phyloP scores from a whole-genome alignment of 2,888 invertebrate species.

The Phytoseiulus persimilis region DNA sequence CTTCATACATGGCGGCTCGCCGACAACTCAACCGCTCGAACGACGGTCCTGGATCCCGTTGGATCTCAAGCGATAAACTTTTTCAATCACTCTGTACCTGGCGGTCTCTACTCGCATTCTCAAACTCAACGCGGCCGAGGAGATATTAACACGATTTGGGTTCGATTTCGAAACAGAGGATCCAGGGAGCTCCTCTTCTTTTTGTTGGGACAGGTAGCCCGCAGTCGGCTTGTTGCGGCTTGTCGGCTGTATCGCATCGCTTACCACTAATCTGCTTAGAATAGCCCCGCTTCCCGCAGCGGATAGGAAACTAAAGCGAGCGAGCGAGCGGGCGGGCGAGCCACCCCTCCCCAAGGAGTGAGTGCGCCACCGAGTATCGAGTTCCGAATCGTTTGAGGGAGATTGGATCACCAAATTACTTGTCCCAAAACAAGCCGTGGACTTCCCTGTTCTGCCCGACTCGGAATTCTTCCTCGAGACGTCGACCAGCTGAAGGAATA shows the following conservation, averaged over 20 bases:
- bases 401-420: slow-evolving; percentile 5
- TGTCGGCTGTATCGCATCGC: neutral
- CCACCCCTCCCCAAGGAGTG: neutral
- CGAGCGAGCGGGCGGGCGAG: too few species aligned
- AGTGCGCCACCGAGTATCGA: neutral
- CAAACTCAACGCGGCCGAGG: neutral
- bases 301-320: neutral
- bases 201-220: neutral
- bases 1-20: too few species aligned
- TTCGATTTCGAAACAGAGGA: neutral
- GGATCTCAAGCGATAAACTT: neutral
- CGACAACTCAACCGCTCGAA: too few species aligned
- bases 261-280: slow-evolving; percentile 5
- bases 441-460: neutral
- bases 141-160: neutral
- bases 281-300: neutral
- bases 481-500: neutral
- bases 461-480: neutral
- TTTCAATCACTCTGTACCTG: neutral
- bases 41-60: neutral
- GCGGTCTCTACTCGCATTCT: neutral
- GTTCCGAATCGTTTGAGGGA: neutral
- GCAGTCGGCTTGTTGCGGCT: neutral
- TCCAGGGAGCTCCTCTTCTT: neutral
- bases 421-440: neutral